These are phyloP conservation scores for Asteroscopus sphinx DNA, from an alignment of 2,888 invertebrate genomes.

Conservation along the genomic window DNA sequence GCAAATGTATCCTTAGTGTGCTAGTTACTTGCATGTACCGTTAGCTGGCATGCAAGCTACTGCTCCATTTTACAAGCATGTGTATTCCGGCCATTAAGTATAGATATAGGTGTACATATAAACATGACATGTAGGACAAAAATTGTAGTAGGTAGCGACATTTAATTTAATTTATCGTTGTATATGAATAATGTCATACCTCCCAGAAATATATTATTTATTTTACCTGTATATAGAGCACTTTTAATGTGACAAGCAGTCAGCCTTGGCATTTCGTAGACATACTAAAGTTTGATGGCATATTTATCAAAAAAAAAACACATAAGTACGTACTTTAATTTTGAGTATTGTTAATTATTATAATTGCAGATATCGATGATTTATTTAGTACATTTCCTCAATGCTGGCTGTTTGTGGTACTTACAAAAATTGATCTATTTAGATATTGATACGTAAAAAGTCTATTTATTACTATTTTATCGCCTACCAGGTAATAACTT, in stretches of 20 bases:
- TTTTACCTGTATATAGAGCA: constrained; percentile 52
- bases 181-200: constrained; percentile 1
- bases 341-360: no score
- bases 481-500: constrained; percentile 48
- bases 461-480: constrained; percentile 45
- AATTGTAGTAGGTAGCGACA: constrained; percentile 1
- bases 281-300: constrained; percentile 28
- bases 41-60: no score
- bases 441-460: constrained; percentile 32
- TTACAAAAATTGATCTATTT: constrained; percentile 34
- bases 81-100: no score
- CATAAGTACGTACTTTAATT: constrained; percentile 8
- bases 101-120: no score
- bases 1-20: no score
- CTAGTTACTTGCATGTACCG: no score
- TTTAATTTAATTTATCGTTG: constrained; percentile 21
- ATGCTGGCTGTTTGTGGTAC: constrained; percentile 10
- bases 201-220: constrained; percentile 24
- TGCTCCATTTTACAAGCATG: no score
- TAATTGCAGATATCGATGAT: constrained; percentile 10
- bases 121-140: constrained; percentile 2
- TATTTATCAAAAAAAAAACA: constrained; percentile 31
- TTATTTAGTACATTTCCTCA: constrained; percentile 3
- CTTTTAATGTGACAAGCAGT: constrained; percentile 26
- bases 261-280: constrained; percentile 62